Percentiles rank a stretch among this genome's conserved stretches.
Evolutionary conservation across 1,140 invertebrate genomes (phyloP).

Genomic region (Cotesia glomerata): DNA sequence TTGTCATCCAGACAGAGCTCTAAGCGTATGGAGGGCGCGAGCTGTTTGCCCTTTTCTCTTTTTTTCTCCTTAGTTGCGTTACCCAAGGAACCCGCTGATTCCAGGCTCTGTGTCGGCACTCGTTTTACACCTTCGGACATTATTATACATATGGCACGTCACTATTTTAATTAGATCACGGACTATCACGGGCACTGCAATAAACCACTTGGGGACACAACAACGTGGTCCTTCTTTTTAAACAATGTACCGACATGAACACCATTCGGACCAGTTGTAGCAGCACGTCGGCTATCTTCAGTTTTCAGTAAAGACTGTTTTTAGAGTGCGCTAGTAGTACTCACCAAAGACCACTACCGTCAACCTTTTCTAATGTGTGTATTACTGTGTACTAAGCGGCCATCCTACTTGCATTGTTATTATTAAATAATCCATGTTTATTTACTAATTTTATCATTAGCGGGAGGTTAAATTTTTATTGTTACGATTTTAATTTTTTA

Average conservation of each 20-base stretch:
- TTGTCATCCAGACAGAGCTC: conserved; percentile 68
- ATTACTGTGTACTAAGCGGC: neutral
- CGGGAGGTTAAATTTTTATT: too few relatives aligned
- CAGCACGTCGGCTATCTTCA: conserved; percentile 9
- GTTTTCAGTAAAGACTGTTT: conserved; percentile 57
- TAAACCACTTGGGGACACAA: conserved; percentile 34
- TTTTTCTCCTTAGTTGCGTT: conserved; percentile 59
- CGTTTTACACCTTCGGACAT: conserved; percentile 64
- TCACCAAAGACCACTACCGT: conserved; percentile 13
- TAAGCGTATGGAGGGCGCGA: conserved; percentile 66
- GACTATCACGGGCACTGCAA: neutral
- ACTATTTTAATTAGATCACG: neutral
- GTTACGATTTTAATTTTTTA: too few relatives aligned
- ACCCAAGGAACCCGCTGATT: conserved; percentile 53
- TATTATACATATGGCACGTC: conserved; percentile 48
- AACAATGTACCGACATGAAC: conserved; percentile 48
- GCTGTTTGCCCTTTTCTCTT: conserved; percentile 61
- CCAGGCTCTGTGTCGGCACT: conserved; percentile 60
- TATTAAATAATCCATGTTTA: too few relatives aligned
- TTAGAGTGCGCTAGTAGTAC: conserved; percentile 55
- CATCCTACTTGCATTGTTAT: too few relatives aligned
- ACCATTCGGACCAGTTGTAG: conserved; percentile 22
- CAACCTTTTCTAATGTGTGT: neutral
- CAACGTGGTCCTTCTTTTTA: conserved; percentile 45
- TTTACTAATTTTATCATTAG: too few relatives aligned